Evolutionary conservation across 2,888 invertebrate species (phyloP), one percentile per base, ranked within the genome.

Genomic region (Dryobota labecula): DNA sequence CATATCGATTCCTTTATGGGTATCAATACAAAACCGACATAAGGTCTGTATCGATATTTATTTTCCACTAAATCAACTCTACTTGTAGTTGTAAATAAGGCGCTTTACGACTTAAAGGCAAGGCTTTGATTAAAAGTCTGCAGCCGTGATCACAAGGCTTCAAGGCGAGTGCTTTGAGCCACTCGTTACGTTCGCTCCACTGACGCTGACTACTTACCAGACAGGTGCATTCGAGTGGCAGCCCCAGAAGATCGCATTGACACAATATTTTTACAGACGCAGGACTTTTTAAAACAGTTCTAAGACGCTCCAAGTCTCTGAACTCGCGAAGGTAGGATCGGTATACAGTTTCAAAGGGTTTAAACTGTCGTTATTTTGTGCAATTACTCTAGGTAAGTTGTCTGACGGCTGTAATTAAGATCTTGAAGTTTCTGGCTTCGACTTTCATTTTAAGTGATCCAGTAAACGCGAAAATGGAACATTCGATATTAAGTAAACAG

Each of bases 101-200:
- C 13, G 47, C 36, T 47, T 62, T 41, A 45, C 24, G 33, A 18
- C 15, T 75, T 24, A 38, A 41, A 75, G 56, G 38, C 7, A 73
- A 51, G 41, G 63, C 75, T 83, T 75, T 81, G 76, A 75, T 76
- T 75, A 62, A 51, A 63, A 60, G 33, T 45, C 76, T 63, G 62
- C 64, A 45, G 56, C 20, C 18, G 43, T 80, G 80, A 67, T 67
- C 76, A 80, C 81, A 78, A 64, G 70, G 49, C 43, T 77, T 27
- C 24, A 56, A 53, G 11, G 33, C 51, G 30, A 51, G 49, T 58
- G 67, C 82, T 84, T 85, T 83, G 81, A 76, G 60, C 18, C 24
- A 64, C 64, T 86, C 73, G 85, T 85, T 85, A 84, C n/a, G 49
- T 76, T 49, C 85, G 75, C 83, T 78, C 68, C 79, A 81, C 27